These are phyloP conservation scores for Dysdera silvatica DNA, from an alignment of 1,140 invertebrate genomes.

Conservation along the genomic window DNA sequence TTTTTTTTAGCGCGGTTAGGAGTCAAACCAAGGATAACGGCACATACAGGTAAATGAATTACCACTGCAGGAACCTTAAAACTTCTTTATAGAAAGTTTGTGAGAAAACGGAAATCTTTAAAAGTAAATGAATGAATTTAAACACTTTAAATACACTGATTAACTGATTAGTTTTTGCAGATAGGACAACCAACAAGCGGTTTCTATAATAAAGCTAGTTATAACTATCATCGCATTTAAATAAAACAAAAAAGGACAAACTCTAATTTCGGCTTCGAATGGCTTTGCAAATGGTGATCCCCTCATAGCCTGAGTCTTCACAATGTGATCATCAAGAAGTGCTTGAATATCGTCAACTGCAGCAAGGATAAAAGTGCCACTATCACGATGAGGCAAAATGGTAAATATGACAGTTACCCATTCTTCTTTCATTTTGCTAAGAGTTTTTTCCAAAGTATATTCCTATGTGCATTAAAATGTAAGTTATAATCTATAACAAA, in stretches of 20 bases:
- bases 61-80: no score
- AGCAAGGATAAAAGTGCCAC: constrained; percentile 81
- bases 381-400: constrained; percentile 69
- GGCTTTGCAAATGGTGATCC: constrained; percentile 95
- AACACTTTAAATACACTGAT: no score
- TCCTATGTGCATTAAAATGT: constrained; percentile 52
- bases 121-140: no score
- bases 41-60: no score
- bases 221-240: constrained; percentile 30
- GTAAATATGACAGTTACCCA: constrained; percentile 71
- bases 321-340: constrained; percentile 87
- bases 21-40: no score
- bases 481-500: neutral
- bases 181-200: constrained; percentile 76
- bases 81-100: no score
- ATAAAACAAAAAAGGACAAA: constrained; percentile 65
- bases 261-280: constrained; percentile 70
- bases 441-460: constrained; percentile 63
- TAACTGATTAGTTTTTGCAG: constrained; percentile 83
- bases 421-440: constrained; percentile 74
- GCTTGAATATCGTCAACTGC: constrained; percentile 91
- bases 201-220: constrained; percentile 72
- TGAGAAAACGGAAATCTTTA: no score
- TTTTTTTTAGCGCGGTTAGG: no score
- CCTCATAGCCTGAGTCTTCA: constrained; percentile 96